A percentile compares a stretch with the other conserved stretches of the same genome.
Evolutionary conservation across 1,140 invertebrate species (phyloP).

Genomic region (Pseudoatta argentina): DNA sequence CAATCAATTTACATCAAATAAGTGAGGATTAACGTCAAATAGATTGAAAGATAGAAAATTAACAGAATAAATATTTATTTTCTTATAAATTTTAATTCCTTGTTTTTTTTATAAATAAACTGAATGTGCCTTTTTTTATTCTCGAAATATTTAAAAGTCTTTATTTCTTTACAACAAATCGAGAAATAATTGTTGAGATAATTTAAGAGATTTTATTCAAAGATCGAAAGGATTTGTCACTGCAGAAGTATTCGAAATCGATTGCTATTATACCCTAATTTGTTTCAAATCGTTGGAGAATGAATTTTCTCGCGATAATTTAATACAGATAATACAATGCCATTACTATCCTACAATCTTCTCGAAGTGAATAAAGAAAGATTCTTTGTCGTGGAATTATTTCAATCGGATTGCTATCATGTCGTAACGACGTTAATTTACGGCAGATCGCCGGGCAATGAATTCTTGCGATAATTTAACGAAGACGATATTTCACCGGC

Average conservation of each 20-base stretch:
- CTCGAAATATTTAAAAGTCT: background rate
- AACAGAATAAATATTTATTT: constrained; percentile 7
- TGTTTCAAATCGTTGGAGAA: background rate
- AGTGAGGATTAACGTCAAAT: background rate
- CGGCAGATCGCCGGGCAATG: constrained; percentile 44
- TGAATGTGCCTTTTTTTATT: background rate
- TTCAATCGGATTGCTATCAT: constrained; percentile 46
- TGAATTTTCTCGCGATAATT: constrained; percentile 7
- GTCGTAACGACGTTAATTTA: constrained; percentile 56
- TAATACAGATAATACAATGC: constrained; percentile 15
- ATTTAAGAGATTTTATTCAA: background rate
- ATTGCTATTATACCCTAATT: constrained; percentile 8
- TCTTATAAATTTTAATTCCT: background rate
- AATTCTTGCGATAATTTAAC: constrained; percentile 59
- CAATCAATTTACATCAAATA: background rate
- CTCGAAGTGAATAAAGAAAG: background rate
- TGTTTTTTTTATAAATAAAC: background rate
- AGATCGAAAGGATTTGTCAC: background rate
- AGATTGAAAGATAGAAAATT: background rate
- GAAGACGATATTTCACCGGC: constrained; percentile 54
- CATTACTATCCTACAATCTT: background rate
- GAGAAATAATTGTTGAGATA: background rate
- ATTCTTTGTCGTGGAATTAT: constrained; percentile 11
- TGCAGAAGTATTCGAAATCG: background rate
- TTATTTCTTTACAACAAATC: background rate